A percentile compares a stretch with the other conserved stretches of the same genome.
Conservation (phyloP, 2,888 invertebrate species). For the Chloromyia formosa region DNA sequence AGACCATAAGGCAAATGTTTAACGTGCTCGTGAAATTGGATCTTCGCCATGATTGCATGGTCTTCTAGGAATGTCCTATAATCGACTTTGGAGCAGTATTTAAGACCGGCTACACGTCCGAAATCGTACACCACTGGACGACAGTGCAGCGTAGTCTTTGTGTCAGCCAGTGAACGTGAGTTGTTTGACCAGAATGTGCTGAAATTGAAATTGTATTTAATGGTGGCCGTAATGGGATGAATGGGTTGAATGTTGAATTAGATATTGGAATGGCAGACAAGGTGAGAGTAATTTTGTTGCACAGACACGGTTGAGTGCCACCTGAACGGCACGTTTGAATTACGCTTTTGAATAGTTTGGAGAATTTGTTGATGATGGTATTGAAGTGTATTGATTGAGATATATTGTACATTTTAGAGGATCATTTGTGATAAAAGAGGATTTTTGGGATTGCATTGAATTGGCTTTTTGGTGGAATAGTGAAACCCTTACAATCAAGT, state of each 20-base stretch:
- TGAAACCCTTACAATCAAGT: too few species aligned
- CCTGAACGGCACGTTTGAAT: too few species aligned
- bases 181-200: constrained; percentile 40
- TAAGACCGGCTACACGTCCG: constrained; percentile 43
- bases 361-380: too few species aligned
- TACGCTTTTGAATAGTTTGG: too few species aligned
- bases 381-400: too few species aligned
- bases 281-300: background rate
- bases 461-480: too few species aligned
- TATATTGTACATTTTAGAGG: too few species aligned
- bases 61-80: constrained; percentile 60
- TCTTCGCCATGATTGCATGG: constrained; percentile 58
- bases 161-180: constrained; percentile 5
- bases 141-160: constrained; percentile 9
- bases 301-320: too few species aligned
- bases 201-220: constrained; percentile 14
- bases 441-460: too few species aligned
- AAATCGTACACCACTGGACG: constrained; percentile 33
- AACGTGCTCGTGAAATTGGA: constrained; percentile 59
- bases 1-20: constrained; percentile 57
- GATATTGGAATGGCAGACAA: background rate
- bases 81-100: constrained; percentile 60
- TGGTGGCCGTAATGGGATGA: background rate
- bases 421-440: too few species aligned
- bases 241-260: too few species aligned